A percentile compares a stretch with the other conserved stretches of the same genome.
phyloP scores from a whole-genome alignment of 2,797 vertebrate genomes.

The Hemitrygon akajei region DNA sequence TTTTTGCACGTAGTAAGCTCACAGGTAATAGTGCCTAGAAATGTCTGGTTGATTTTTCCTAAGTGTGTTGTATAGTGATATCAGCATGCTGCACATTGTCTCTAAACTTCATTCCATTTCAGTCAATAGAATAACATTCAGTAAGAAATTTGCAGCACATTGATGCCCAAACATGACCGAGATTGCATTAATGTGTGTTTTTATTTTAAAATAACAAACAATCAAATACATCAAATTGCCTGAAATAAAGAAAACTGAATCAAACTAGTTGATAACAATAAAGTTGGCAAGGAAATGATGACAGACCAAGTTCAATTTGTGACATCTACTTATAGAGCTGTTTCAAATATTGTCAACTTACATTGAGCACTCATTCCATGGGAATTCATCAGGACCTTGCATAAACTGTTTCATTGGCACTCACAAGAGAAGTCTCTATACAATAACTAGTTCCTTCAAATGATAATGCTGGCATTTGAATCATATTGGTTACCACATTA shows the following conservation, averaged over 20 bases:
- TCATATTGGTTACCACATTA: neutral
- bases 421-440: neutral
- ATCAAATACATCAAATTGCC: neutral
- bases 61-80: too few species aligned
- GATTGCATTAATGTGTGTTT: too few species aligned
- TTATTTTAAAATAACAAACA: too few species aligned
- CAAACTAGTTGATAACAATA: neutral
- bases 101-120: too few species aligned
- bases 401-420: neutral
- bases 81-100: too few species aligned
- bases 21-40: too few species aligned
- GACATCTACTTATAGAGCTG: neutral
- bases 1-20: too few species aligned
- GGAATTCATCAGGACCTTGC: neutral
- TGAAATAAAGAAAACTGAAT: neutral
- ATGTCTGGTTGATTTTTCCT: too few species aligned
- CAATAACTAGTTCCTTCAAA: neutral
- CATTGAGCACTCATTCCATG: neutral
- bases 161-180: too few species aligned
- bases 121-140: too few species aligned
- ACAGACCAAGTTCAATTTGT: neutral
- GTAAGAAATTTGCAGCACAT: too few species aligned
- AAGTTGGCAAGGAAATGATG: neutral
- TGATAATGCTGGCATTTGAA: neutral
- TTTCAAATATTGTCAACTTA: neutral